Conservation (phyloP, 1,140 invertebrate species). For the Berghia stephanieae region DNA sequence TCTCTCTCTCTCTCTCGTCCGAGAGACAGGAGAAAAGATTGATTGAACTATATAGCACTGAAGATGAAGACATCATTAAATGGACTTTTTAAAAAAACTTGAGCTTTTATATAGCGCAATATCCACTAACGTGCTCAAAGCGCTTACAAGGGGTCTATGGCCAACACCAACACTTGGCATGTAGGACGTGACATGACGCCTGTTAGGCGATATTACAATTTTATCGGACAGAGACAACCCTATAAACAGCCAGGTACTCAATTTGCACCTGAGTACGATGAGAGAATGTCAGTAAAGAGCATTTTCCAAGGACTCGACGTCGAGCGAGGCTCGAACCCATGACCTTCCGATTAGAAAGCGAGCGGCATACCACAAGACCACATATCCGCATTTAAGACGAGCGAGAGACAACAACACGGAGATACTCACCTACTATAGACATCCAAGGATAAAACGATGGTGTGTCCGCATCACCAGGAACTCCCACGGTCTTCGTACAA, state of each 20-base stretch:
- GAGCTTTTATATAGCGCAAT: not conserved
- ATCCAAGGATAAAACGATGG: conserved; percentile 63
- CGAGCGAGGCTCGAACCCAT: too few species aligned
- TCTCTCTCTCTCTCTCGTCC: not conserved
- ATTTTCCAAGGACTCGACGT: not conserved
- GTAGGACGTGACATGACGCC: too few species aligned
- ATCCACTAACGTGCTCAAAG: not conserved
- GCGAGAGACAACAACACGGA: not conserved
- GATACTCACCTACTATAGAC: conserved; percentile 61
- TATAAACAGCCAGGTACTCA: not conserved
- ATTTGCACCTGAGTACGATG: not conserved
- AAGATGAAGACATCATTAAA: not conserved
- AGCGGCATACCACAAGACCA: not conserved
- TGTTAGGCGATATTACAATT: too few species aligned
- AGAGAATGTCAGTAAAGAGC: not conserved
- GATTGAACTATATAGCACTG: not conserved
- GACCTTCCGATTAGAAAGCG: too few species aligned
- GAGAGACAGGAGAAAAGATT: not conserved
- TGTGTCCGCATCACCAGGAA: conserved; percentile 42
- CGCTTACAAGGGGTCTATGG: not conserved
- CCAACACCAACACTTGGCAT: too few species aligned
- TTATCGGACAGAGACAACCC: not conserved
- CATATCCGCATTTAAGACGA: not conserved
- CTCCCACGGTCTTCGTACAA: conserved; percentile 45
- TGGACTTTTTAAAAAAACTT: not conserved